Conservation (phyloP, 53 echinoderm and acorn worm species). For the Patiria pectinifera region DNA sequence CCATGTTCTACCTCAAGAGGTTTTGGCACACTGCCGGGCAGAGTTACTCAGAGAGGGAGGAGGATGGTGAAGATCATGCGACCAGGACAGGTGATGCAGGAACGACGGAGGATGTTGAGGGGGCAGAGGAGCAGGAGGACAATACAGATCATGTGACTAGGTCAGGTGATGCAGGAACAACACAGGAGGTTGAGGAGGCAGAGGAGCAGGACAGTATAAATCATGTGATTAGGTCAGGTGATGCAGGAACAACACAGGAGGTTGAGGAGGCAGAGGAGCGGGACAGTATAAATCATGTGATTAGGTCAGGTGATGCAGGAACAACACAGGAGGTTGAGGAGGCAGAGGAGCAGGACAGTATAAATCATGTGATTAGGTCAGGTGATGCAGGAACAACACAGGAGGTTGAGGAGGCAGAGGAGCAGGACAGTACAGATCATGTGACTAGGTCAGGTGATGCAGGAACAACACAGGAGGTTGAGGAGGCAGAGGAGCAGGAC, state of each 20-base stretch:
- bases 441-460: background rate
- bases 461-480: background rate
- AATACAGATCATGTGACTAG: too few species aligned
- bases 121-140: background rate
- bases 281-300: background rate
- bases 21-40: slow-evolving; percentile 21
- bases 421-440: background rate
- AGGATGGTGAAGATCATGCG: slow-evolving; percentile 37
- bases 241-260: too few species aligned
- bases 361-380: too few species aligned
- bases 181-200: too few species aligned
- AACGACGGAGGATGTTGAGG: slow-evolving; percentile 11
- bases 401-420: too few species aligned
- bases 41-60: slow-evolving; percentile 19
- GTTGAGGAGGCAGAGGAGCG: background rate
- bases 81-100: slow-evolving; percentile 16
- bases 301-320: background rate
- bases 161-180: too few species aligned
- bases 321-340: background rate
- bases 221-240: too few species aligned
- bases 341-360: background rate
- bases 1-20: slow-evolving; percentile 45
- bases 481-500: slow-evolving; percentile 11
- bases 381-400: too few species aligned
- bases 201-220: background rate